Percentiles rank a stretch among this genome's conserved stretches.
Evolutionary conservation across 2,113 vertebrate genomes (phyloP).

Genomic region (Tenrec ecaudatus): DNA sequence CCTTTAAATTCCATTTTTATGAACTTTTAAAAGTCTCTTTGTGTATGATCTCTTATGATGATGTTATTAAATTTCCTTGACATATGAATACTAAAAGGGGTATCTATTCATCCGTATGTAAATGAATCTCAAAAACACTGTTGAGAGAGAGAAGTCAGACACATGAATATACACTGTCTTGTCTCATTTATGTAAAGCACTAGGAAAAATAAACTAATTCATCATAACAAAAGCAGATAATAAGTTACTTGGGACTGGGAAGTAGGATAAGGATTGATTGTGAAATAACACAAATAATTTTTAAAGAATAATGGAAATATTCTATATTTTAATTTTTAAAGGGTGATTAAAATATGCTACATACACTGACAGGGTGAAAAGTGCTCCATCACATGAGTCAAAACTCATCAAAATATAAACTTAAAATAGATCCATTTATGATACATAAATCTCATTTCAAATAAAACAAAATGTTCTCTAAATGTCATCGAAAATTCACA

Average conservation of each 20-base stretch:
- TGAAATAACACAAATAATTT: neutral
- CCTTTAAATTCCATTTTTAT: no score
- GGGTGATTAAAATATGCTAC: neutral
- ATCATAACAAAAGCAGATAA: neutral
- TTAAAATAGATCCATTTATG: neutral
- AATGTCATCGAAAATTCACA: neutral
- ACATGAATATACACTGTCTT: neutral
- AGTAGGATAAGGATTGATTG: neutral
- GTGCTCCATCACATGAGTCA: neutral
- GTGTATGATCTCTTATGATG: neutral
- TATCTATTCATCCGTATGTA: no score
- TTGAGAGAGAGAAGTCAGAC: neutral
- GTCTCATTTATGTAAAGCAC: neutral
- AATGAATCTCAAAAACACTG: neutral
- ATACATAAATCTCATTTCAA: neutral
- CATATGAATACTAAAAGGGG: neutral
- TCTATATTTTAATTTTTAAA: neutral
- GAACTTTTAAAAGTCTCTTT: no score
- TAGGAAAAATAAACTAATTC: neutral
- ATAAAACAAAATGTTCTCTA: neutral
- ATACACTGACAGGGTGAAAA: neutral
- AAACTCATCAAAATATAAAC: neutral
- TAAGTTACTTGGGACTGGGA: neutral
- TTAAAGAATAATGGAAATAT: neutral
- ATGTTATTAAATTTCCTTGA: neutral